Percentiles rank a stretch among this genome's conserved stretches.
phyloP scores from a whole-genome alignment of 2,797 vertebrate species.

The Notolepis coatsorum region DNA sequence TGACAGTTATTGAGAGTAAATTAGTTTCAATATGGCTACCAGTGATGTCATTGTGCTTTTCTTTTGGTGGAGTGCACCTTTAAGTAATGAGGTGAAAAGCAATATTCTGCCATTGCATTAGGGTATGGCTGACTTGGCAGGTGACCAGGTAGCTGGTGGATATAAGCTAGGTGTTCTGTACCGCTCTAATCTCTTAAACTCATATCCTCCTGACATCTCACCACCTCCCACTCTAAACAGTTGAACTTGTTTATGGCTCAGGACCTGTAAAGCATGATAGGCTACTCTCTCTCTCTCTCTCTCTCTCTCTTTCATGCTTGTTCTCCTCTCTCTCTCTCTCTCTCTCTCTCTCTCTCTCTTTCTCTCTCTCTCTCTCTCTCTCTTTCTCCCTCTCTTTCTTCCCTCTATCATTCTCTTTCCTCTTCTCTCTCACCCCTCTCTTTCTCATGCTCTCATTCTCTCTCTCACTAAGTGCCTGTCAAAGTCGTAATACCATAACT shows the following conservation, averaged over 20 bases:
- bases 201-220: constrained; percentile 35
- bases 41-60: too few relatives aligned
- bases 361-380: neutral
- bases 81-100: neutral
- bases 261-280: constrained; percentile 32
- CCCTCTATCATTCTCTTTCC: neutral
- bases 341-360: neutral
- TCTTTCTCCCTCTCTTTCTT: neutral
- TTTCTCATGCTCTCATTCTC: neutral
- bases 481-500: neutral
- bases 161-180: constrained; percentile 27
- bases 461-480: neutral
- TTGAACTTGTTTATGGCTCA: constrained; percentile 42
- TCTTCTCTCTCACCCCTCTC: neutral
- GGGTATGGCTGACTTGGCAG: constrained; percentile 9
- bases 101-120: neutral
- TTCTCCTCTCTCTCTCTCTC: neutral
- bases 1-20: too few relatives aligned
- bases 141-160: constrained; percentile 29
- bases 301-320: neutral
- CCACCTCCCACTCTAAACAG: constrained; percentile 35
- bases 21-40: too few relatives aligned
- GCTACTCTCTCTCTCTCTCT: neutral
- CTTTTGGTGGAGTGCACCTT: neutral
- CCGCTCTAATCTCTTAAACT: constrained; percentile 47